These are phyloP conservation scores for Pogonocichla stellata DNA, from an alignment of 2,113 vertebrate species.

Conservation along the genomic window DNA sequence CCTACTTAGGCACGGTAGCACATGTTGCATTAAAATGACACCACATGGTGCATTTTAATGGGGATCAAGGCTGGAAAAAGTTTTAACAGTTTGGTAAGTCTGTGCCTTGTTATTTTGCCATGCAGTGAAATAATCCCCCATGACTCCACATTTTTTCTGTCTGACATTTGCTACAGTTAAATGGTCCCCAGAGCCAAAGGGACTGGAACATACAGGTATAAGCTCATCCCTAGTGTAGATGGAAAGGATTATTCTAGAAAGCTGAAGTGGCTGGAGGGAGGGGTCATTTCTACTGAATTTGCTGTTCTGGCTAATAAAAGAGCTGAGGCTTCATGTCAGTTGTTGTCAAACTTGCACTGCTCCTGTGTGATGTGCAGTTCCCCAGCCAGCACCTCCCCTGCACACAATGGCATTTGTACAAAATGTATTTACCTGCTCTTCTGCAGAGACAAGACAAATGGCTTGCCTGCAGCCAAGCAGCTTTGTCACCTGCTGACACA, in stretches of 20 bases:
- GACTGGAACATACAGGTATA: background rate
- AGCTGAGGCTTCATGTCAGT: background rate
- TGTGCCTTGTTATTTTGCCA: background rate
- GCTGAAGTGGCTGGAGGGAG: background rate
- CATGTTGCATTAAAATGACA: background rate
- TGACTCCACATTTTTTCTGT: background rate
- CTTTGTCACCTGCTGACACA: background rate
- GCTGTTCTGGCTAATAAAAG: background rate
- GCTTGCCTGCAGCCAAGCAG: background rate
- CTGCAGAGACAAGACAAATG: background rate
- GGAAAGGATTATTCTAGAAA: background rate
- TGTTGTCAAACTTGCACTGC: background rate
- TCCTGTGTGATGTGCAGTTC: background rate
- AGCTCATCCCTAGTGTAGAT: background rate
- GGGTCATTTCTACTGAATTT: background rate
- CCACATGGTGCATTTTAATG: background rate
- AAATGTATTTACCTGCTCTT: background rate
- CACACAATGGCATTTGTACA: fast-evolving
- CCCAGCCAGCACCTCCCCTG: background rate
- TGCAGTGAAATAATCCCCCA: background rate
- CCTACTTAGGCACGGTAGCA: background rate
- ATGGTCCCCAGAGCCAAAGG: background rate
- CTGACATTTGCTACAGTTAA: background rate
- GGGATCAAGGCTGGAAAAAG: background rate
- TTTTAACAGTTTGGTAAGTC: background rate